Conservation (phyloP, 2,797 vertebrate genomes). For the Atherinosoma microstoma region DNA sequence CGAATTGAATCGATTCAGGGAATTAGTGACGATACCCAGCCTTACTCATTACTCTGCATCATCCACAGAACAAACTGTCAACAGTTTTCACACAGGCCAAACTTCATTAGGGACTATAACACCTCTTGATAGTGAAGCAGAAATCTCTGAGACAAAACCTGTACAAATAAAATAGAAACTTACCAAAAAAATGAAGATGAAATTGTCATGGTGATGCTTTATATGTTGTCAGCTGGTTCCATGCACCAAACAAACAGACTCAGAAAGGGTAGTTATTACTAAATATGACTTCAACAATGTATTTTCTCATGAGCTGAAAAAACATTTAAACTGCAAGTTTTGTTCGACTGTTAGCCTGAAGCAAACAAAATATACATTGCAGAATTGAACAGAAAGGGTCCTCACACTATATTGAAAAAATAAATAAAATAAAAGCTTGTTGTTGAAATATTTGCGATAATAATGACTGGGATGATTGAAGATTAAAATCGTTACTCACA, state of each 20-base stretch:
- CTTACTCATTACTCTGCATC: slow-evolving; percentile 28
- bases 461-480: background rate
- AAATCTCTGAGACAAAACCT: slow-evolving; percentile 14
- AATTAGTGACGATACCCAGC: too few species aligned
- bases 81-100: slow-evolving; percentile 22
- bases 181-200: background rate
- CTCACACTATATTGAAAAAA: background rate
- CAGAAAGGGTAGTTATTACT: background rate
- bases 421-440: background rate
- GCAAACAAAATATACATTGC: background rate
- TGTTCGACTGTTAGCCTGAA: background rate
- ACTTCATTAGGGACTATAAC: slow-evolving; percentile 17
- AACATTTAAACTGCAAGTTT: background rate
- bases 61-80: slow-evolving; percentile 36
- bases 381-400: background rate
- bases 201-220: background rate
- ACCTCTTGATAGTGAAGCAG: background rate
- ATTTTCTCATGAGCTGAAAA: background rate
- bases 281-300: slow-evolving; percentile 1
- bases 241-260: background rate
- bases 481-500: background rate
- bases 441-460: slow-evolving; percentile 1
- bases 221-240: background rate
- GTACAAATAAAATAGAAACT: slow-evolving; percentile 1
- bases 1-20: too few species aligned